Conservation (phyloP, 1,140 invertebrate species). For the Aporrectodea caliginosa region DNA sequence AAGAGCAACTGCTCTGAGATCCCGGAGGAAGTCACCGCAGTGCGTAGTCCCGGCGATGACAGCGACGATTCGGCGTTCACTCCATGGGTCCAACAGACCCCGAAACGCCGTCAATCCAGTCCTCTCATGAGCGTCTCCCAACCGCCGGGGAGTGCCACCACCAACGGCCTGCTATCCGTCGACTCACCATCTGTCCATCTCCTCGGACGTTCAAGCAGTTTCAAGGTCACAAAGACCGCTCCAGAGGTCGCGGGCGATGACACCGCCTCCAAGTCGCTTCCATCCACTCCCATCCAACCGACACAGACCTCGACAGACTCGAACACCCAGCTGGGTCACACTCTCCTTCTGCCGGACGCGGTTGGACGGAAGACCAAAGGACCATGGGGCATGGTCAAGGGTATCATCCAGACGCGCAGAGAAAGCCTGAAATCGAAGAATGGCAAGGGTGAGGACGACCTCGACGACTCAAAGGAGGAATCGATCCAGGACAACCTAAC, state of each 20-base stretch:
- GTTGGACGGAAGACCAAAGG: constrained; percentile 25
- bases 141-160: neutral
- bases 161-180: constrained; percentile 32
- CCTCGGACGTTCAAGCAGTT: neutral
- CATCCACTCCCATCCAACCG: neutral
- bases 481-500: no score
- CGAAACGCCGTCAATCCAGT: neutral
- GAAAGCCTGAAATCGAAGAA: constrained; percentile 63
- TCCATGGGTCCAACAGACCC: neutral
- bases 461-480: constrained; percentile 63
- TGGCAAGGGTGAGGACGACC: constrained; percentile 60
- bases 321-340: no score
- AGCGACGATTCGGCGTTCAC: neutral
- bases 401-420: constrained; percentile 67
- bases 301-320: neutral
- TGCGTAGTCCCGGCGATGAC: neutral
- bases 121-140: neutral
- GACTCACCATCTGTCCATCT: constrained; percentile 33
- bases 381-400: constrained; percentile 66
- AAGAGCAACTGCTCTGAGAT: no score
- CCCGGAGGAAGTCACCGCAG: neutral
- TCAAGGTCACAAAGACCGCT: neutral
- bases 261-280: neutral
- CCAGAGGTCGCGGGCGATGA: neutral
- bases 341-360: neutral